phyloP scores from a whole-genome alignment of 2,888 invertebrate genomes.

The Leucania comma region DNA sequence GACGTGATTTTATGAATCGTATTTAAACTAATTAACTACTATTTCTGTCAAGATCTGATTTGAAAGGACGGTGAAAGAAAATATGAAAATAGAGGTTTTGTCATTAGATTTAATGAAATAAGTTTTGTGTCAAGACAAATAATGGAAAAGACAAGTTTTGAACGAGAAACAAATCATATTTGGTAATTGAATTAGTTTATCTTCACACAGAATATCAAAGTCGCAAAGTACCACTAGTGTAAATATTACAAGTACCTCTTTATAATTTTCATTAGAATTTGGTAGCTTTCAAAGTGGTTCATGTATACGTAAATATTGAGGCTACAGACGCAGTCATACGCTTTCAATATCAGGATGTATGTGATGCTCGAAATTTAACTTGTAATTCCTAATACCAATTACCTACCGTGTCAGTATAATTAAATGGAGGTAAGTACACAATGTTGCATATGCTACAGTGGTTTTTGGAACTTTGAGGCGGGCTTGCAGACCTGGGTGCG shows the following conservation, averaged over 20 bases:
- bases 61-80: neutral
- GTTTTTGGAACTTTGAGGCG: constrained; percentile 33
- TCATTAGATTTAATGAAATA: neutral
- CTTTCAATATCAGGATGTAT: neutral
- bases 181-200: neutral
- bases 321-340: neutral
- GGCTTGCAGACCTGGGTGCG: constrained; percentile 1
- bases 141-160: neutral
- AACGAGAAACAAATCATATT: neutral
- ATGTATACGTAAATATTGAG: neutral
- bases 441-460: constrained; percentile 13
- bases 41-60: neutral
- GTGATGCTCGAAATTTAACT: neutral
- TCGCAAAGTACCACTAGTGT: neutral
- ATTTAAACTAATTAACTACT: neutral
- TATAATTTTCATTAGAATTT: neutral
- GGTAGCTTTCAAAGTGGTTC: neutral
- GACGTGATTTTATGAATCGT: neutral
- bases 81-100: neutral
- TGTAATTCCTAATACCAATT: neutral
- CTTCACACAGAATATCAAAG: neutral
- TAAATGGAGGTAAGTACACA: neutral
- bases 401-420: neutral
- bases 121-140: neutral
- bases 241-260: neutral